These are phyloP conservation scores for Elephas maximus DNA, from an alignment of 2,113 vertebrate genomes.

Conservation along the genomic window DNA sequence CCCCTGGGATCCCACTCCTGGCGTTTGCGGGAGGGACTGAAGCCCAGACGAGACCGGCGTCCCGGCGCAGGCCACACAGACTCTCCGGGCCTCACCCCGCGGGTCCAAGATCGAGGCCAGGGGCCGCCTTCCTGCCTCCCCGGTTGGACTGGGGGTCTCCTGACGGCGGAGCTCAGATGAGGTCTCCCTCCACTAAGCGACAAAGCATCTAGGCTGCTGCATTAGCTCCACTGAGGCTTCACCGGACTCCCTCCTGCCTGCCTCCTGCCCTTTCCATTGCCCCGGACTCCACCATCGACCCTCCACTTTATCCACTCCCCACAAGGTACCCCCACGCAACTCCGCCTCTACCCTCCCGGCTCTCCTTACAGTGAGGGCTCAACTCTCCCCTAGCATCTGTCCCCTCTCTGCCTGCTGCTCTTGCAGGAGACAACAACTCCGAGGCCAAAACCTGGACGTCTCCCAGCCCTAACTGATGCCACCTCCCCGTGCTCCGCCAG, in stretches of 20 bases:
- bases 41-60: no score
- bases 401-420: not conserved
- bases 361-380: not conserved
- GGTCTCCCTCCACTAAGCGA: no score
- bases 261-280: not conserved
- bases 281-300: not conserved
- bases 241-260: not conserved
- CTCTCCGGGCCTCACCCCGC: not conserved
- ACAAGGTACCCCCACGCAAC: rapidly evolving
- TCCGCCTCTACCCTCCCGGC: not conserved
- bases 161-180: not conserved
- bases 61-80: not conserved
- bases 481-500: not conserved
- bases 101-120: not conserved
- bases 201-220: not conserved
- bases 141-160: not conserved
- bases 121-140: not conserved
- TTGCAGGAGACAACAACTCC: not conserved
- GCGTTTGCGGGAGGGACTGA: not conserved
- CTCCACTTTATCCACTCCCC: not conserved
- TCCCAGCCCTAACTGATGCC: not conserved
- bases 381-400: rapidly evolving
- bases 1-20: not conserved
- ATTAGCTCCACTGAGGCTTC: not conserved
- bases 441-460: not conserved